Conservation (phyloP, 2,113 vertebrate genomes). For the Leuciscus idus region DNA sequence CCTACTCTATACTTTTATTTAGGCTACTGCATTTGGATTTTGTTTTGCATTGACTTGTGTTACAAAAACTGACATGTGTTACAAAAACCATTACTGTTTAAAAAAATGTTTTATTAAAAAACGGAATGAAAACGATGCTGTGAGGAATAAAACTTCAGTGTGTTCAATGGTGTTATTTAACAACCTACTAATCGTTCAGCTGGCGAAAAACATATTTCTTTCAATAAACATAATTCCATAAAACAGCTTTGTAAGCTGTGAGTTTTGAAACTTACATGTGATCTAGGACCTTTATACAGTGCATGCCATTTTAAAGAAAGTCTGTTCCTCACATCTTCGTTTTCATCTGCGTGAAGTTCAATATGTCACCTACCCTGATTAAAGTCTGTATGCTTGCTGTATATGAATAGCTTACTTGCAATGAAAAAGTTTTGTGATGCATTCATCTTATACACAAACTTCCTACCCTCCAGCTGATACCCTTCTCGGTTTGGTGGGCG, state of each 20-base stretch:
- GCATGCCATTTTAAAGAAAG: background rate
- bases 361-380: background rate
- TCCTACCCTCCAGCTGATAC: constrained; percentile 68
- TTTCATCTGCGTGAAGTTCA: background rate
- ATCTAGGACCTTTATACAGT: background rate
- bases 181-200: background rate
- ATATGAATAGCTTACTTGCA: background rate
- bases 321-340: background rate
- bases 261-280: background rate
- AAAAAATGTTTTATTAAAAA: too few species aligned
- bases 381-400: background rate
- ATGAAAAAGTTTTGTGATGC: background rate
- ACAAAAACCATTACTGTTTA: too few species aligned
- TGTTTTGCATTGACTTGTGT: too few species aligned
- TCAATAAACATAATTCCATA: background rate
- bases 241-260: background rate
- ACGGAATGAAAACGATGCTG: background rate
- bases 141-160: background rate
- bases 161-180: background rate
- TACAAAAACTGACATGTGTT: too few species aligned
- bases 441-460: background rate
- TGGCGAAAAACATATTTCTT: background rate
- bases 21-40: too few species aligned
- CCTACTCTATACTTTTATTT: too few species aligned
- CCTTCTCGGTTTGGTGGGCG: constrained; percentile 70